Evolutionary conservation across 2,797 vertebrate species (phyloP).

Genomic region (Pangasius mekongensis): DNA sequence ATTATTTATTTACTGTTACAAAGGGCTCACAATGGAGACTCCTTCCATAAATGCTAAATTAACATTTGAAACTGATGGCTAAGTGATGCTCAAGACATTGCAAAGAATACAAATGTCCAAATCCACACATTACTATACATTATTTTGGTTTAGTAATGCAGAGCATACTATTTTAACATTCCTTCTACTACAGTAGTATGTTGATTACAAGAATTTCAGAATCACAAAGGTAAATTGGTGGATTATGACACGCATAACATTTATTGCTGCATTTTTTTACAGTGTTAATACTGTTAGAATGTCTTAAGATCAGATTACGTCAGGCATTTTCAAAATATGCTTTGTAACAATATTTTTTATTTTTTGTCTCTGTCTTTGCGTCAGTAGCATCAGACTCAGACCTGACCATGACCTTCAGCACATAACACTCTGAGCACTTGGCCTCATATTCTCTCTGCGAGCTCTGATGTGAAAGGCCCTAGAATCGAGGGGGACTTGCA

Average conservation of each 20-base stretch:
- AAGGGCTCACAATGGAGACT: neutral
- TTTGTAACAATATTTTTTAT: neutral
- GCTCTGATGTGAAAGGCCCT: conserved; percentile 10
- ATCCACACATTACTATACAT: neutral
- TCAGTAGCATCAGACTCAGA: conserved; percentile 6
- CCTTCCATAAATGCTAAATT: neutral
- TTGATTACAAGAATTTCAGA: neutral
- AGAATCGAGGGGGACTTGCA: neutral
- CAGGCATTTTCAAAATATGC: neutral
- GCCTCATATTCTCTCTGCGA: neutral
- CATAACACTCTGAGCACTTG: conserved; percentile 13
- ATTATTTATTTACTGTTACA: neutral
- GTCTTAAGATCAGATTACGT: neutral
- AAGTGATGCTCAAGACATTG: neutral
- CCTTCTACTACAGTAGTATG: neutral
- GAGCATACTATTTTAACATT: neutral
- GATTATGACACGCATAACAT: neutral
- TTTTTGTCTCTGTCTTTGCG: neutral
- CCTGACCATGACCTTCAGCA: conserved; percentile 20
- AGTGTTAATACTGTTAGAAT: neutral
- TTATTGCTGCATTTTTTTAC: neutral
- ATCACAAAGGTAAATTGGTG: neutral
- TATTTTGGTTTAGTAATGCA: neutral
- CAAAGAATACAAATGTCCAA: neutral
- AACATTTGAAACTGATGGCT: neutral